phyloP scores from a whole-genome alignment of 2,888 invertebrate species.

The Phalera bucephala region DNA sequence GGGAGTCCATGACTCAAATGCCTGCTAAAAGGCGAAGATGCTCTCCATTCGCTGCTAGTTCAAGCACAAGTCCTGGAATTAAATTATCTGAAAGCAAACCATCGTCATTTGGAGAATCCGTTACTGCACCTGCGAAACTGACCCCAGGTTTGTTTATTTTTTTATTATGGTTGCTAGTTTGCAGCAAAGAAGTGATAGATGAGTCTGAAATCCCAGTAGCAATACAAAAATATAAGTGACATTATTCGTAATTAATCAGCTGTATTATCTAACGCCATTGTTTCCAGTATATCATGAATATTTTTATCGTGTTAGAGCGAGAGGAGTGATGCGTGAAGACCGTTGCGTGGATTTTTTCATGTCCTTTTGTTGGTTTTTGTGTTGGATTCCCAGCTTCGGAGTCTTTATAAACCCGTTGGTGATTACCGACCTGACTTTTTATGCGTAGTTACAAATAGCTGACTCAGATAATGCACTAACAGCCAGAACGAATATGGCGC shows the following conservation, averaged over 20 bases:
- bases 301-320: slow-evolving; percentile 73
- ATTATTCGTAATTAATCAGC: slow-evolving; percentile 46
- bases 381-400: slow-evolving; percentile 15
- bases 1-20: slow-evolving; percentile 95
- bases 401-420: slow-evolving; percentile 21
- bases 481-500: neutral
- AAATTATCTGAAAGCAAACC: slow-evolving; percentile 83
- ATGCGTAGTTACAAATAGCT: neutral
- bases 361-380: slow-evolving; percentile 59
- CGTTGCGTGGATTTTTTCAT: slow-evolving; percentile 62
- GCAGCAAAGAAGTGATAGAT: too few relatives aligned
- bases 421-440: slow-evolving; percentile 13
- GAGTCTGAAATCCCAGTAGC: too few relatives aligned
- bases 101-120: slow-evolving; percentile 92
- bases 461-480: neutral
- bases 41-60: slow-evolving; percentile 90
- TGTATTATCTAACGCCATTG: slow-evolving; percentile 67
- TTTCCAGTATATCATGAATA: slow-evolving; percentile 68
- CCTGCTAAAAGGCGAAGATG: slow-evolving; percentile 96
- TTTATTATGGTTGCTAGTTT: slow-evolving; percentile 16
- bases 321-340: slow-evolving; percentile 63
- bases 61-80: slow-evolving; percentile 77
- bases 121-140: slow-evolving; percentile 88
- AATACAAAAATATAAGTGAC: too few relatives aligned
- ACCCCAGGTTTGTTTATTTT: slow-evolving; percentile 91